Evolutionary conservation across 2,888 invertebrate species (phyloP).

Genomic region (Ormyrus rosae): DNA sequence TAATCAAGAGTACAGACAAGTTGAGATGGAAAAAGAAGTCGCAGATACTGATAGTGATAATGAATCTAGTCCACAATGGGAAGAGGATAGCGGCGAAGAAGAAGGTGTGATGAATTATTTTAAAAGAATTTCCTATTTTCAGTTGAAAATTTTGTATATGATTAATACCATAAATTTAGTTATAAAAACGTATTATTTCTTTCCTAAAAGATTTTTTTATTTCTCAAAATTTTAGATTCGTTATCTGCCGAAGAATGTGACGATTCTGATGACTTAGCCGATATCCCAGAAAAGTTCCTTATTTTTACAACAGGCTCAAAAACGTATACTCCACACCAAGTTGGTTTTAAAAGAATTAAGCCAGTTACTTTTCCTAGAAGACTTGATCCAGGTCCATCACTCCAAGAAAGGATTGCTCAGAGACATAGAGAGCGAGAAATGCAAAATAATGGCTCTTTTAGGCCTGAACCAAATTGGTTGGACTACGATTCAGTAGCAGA

Average conservation of each 20-base stretch:
- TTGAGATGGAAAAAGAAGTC: slow-evolving; percentile 74
- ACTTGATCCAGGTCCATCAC: slow-evolving; percentile 82
- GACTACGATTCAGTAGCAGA: slow-evolving; percentile 83
- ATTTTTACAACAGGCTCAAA: slow-evolving; percentile 90
- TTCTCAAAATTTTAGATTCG: slow-evolving; percentile 61
- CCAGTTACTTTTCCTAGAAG: slow-evolving; percentile 83
- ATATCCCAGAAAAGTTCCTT: slow-evolving; percentile 83
- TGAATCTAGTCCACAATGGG: slow-evolving; percentile 65
- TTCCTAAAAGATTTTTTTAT: background rate
- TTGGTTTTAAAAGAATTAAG: slow-evolving; percentile 86
- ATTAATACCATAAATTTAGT: background rate
- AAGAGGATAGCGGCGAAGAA: slow-evolving; percentile 71
- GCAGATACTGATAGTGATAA: slow-evolving; percentile 67
- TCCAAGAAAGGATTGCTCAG: slow-evolving; percentile 82
- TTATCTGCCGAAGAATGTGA: slow-evolving; percentile 67
- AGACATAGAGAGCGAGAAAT: slow-evolving; percentile 78
- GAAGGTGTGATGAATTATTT: slow-evolving; percentile 53
- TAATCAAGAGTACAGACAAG: slow-evolving; percentile 80
- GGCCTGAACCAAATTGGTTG: slow-evolving; percentile 82
- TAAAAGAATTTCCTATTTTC: background rate
- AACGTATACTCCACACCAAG: slow-evolving; percentile 91
- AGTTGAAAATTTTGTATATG: background rate
- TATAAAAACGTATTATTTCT: background rate
- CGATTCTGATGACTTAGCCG: slow-evolving; percentile 76
- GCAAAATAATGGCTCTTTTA: slow-evolving; percentile 75